Evolutionary conservation across 2,888 invertebrate genomes (phyloP).

Genomic region (Callinectes sapidus): DNA sequence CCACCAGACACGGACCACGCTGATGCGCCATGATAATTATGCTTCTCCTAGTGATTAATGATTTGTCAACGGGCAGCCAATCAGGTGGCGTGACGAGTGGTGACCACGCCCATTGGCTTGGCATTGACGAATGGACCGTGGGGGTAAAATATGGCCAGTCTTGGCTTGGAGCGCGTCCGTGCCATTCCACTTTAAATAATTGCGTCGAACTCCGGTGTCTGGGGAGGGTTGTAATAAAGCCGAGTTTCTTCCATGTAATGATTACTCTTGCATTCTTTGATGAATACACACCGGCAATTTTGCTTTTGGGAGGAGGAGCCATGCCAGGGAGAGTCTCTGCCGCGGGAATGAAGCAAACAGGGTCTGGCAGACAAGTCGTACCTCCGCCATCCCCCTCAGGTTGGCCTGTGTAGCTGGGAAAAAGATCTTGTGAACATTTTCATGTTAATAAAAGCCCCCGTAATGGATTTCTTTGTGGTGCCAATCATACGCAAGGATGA

Average conservation of each 20-base stretch:
- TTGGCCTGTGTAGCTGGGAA: slow-evolving; percentile 48
- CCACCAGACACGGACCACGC: slow-evolving; percentile 56
- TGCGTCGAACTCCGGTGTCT: slow-evolving; percentile 67
- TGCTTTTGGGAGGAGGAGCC: slow-evolving; percentile 48
- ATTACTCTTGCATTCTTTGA: slow-evolving; percentile 70
- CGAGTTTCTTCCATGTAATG: slow-evolving; percentile 66
- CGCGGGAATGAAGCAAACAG: slow-evolving; percentile 19
- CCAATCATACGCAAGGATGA: slow-evolving; percentile 72
- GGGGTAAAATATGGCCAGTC: slow-evolving; percentile 71
- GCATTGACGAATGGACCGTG: slow-evolving; percentile 69
- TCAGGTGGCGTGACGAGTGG: slow-evolving; percentile 70
- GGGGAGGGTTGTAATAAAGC: slow-evolving; percentile 69
- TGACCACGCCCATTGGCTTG: slow-evolving; percentile 70
- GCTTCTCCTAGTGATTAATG: slow-evolving; percentile 68
- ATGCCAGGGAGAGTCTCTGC: slow-evolving; percentile 22
- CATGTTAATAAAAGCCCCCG: slow-evolving; percentile 68
- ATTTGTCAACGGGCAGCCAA: slow-evolving; percentile 70
- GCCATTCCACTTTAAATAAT: slow-evolving; percentile 71
- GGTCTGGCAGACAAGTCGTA: slow-evolving; percentile 8
- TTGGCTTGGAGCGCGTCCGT: slow-evolving; percentile 64
- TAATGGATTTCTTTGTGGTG: slow-evolving; percentile 72
- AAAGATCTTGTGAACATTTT: slow-evolving; percentile 71
- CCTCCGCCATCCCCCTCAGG: slow-evolving; percentile 35
- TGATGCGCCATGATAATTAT: slow-evolving; percentile 71
- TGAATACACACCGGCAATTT: slow-evolving; percentile 69